Evolutionary conservation across 2,113 vertebrate species (phyloP).

Genomic region (Ahaetulla prasina): DNA sequence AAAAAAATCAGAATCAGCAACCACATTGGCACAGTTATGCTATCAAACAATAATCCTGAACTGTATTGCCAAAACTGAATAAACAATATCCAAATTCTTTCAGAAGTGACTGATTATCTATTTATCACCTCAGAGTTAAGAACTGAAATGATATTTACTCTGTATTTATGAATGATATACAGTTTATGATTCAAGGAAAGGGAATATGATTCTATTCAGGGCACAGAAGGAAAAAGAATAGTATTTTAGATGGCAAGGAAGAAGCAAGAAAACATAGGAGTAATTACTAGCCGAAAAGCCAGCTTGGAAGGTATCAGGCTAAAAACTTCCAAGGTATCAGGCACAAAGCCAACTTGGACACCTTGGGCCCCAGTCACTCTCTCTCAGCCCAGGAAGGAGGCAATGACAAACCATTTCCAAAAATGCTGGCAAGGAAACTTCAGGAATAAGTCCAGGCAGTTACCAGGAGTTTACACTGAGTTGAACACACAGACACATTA

Average conservation of each 20-base stretch:
- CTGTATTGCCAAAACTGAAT: neutral
- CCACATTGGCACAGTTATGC: neutral
- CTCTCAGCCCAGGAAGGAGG: neutral
- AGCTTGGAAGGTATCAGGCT: neutral
- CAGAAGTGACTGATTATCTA: neutral
- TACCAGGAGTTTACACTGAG: neutral
- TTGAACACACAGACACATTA: neutral
- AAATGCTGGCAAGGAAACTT: neutral
- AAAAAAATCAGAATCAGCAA: neutral
- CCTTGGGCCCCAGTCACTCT: neutral
- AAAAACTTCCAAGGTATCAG: neutral
- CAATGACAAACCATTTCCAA: neutral
- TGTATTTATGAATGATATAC: neutral
- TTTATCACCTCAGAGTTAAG: neutral
- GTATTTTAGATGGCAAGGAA: neutral
- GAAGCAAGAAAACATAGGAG: neutral
- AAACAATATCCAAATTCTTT: neutral
- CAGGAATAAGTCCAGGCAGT: neutral
- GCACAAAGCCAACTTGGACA: neutral
- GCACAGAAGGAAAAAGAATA: neutral
- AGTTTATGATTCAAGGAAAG: neutral
- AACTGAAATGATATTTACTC: neutral
- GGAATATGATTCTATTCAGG: neutral
- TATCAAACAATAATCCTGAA: neutral
- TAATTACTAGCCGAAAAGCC: neutral